phyloP scores from a whole-genome alignment of 2,797 vertebrate genomes.

The Halcyon leucocephala region DNA sequence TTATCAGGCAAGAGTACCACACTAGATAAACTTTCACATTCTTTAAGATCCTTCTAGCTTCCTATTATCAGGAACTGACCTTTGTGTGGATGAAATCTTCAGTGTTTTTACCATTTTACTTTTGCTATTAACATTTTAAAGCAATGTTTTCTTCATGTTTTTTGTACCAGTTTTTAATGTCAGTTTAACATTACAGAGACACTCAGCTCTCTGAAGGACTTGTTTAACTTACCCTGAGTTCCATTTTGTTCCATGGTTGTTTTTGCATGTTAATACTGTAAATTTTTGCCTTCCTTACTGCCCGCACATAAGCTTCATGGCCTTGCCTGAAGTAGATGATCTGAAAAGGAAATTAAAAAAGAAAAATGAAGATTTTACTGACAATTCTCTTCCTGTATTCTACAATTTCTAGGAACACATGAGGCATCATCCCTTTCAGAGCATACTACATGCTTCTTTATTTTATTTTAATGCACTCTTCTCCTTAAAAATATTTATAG shows the following conservation, averaged over 20 bases:
- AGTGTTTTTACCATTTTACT: not conserved
- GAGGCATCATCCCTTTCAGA: not conserved
- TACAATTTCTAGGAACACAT: not conserved
- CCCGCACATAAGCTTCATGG: slow-evolving; percentile 95
- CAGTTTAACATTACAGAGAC: not conserved
- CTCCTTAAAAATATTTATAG: not conserved
- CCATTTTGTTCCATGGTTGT: slow-evolving; percentile 97
- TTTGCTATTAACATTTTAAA: not conserved
- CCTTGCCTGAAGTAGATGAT: slow-evolving; percentile 98
- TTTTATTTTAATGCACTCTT: not conserved
- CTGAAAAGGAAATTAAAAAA: slow-evolving; percentile 71
- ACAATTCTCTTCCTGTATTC: not conserved
- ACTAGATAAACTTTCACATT: not conserved
- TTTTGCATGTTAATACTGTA: slow-evolving; percentile 97
- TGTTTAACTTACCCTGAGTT: slow-evolving; percentile 91
- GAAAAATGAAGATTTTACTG: not conserved
- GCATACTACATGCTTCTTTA: not conserved
- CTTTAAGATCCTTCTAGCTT: not conserved
- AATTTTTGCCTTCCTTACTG: slow-evolving; percentile 92
- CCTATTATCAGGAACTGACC: not conserved
- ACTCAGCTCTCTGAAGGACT: not conserved
- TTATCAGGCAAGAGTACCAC: not conserved
- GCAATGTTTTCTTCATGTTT: not conserved
- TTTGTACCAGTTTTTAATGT: not conserved
- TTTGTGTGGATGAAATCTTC: not conserved